Conservation (phyloP, 2,797 vertebrate species). For the Cygnus olor region DNA sequence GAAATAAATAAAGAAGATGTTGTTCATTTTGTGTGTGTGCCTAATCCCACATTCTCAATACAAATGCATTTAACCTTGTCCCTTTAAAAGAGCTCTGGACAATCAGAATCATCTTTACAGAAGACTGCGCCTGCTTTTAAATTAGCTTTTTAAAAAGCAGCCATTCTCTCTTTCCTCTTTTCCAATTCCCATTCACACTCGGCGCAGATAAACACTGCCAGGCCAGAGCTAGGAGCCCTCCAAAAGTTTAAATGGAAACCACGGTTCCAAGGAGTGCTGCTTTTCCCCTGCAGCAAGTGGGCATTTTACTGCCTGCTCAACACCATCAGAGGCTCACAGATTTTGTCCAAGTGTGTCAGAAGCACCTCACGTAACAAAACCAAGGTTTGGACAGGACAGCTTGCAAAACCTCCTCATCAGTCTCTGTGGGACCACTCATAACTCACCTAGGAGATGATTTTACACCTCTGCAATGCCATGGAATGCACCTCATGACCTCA, state of each 20-base stretch:
- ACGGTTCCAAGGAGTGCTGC: background rate
- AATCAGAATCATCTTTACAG: conserved; percentile 75
- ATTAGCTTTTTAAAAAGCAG: conserved; percentile 73
- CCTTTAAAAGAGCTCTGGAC: conserved; percentile 66
- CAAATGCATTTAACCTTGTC: conserved; percentile 72
- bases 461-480: background rate
- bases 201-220: conserved; percentile 54
- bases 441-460: background rate
- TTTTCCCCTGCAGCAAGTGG: background rate
- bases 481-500: background rate
- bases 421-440: background rate
- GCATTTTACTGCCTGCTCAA: background rate
- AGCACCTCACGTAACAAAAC: background rate
- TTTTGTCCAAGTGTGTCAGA: background rate
- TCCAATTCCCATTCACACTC: conserved; percentile 66
- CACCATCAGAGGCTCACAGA: background rate
- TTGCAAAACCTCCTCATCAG: background rate
- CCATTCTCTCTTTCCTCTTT: conserved; percentile 48
- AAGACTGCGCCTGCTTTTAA: conserved; percentile 72
- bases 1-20: conserved; percentile 65
- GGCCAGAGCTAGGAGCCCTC: background rate
- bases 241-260: conserved; percentile 34
- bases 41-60: conserved; percentile 72
- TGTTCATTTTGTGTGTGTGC: conserved; percentile 51
- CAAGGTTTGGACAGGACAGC: background rate